phyloP scores from a whole-genome alignment of 2,113 vertebrate species.

The Myrmecophaga tridactyla region DNA sequence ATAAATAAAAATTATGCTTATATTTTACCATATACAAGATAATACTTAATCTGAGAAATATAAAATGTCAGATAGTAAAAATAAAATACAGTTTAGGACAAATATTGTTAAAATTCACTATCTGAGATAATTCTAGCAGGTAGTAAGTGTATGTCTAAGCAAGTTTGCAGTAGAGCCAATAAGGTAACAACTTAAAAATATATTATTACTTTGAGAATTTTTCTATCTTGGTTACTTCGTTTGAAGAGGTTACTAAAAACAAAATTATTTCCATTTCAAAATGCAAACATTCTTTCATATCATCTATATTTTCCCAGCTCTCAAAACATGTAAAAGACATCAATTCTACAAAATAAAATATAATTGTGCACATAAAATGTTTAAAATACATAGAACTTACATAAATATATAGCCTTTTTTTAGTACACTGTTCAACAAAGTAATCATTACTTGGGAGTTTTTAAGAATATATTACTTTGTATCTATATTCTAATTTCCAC shows the following conservation, averaged over 20 bases:
- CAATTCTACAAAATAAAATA: constrained; percentile 6
- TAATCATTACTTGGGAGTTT: constrained; percentile 20
- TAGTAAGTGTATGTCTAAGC: neutral
- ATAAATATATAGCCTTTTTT: constrained; percentile 19
- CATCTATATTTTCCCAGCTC: neutral
- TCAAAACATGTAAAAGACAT: neutral
- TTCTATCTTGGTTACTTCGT: neutral
- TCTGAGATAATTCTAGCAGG: neutral
- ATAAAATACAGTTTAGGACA: neutral
- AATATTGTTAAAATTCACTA: constrained; percentile 42
- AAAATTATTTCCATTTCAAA: constrained; percentile 40
- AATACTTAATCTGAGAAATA: neutral
- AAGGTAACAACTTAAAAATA: constrained; percentile 8
- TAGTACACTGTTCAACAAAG: constrained; percentile 14
- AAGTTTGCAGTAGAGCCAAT: neutral
- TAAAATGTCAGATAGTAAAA: neutral
- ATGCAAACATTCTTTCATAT: neutral
- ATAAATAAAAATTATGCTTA: neutral
- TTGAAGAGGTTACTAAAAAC: neutral
- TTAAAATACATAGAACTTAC: neutral
- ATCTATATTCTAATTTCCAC: neutral
- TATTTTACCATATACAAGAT: neutral
- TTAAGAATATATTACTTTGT: constrained; percentile 22
- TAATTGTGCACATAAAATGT: constrained; percentile 18
- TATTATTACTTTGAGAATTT: neutral